Evolutionary conservation across 2,888 invertebrate genomes (phyloP).

Genomic region (Zelleria hepariella): DNA sequence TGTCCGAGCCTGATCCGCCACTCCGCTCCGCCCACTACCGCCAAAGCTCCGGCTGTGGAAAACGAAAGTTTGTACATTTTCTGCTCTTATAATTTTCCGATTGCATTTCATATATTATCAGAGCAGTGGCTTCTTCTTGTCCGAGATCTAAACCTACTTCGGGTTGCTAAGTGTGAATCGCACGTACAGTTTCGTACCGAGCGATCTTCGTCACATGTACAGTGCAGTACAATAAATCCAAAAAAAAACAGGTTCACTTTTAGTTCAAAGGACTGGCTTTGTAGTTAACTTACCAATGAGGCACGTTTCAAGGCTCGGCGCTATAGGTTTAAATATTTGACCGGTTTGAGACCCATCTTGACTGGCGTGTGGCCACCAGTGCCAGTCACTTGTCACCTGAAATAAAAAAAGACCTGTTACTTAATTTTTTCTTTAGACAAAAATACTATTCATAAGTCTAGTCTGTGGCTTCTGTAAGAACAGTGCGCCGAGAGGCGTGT

Average conservation of each 20-base stretch:
- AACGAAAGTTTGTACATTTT: not conserved
- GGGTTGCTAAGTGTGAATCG: no score
- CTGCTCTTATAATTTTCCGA: no score
- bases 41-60: constrained; percentile 51
- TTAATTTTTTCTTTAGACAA: no score
- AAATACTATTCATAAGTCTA: no score
- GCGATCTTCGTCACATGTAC: no score
- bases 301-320: constrained; percentile 52
- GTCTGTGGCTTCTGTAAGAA: constrained; percentile 54
- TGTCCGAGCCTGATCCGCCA: constrained; percentile 59
- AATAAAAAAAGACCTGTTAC: no score
- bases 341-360: constrained; percentile 56
- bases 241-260: not conserved
- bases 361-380: constrained; percentile 62
- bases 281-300: constrained; percentile 44
- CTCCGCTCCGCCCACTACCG: constrained; percentile 61
- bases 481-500: constrained; percentile 43
- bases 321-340: constrained; percentile 46
- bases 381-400: constrained; percentile 61
- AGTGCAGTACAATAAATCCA: no score
- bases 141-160: no score
- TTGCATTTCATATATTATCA: no score
- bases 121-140: no score
- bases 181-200: no score
- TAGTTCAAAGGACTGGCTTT: not conserved